A percentile compares a stretch with the other conserved stretches of the same genome.
Conservation (phyloP, 1,140 invertebrate genomes). For the Chrysomallon squamiferum region DNA sequence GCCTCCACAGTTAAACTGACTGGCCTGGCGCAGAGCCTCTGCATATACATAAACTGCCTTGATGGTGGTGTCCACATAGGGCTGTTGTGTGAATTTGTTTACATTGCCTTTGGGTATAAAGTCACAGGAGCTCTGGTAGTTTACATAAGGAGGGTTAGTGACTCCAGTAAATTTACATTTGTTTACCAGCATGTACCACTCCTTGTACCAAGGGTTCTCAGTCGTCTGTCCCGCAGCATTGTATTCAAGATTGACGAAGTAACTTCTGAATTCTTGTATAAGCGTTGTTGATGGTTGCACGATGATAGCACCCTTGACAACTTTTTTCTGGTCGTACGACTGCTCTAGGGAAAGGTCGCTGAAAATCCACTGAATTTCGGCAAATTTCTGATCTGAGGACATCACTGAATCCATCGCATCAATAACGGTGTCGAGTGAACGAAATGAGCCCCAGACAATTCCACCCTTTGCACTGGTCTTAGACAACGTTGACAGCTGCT, state of each 20-base stretch:
- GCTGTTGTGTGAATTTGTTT: slow-evolving; percentile 20
- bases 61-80: slow-evolving; percentile 37
- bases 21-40: slow-evolving; percentile 31
- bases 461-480: slow-evolving; percentile 28
- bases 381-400: slow-evolving; percentile 18
- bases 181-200: slow-evolving; percentile 59
- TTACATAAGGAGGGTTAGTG: neutral
- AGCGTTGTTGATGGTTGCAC: slow-evolving; percentile 29
- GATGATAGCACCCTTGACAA: slow-evolving; percentile 38
- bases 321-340: slow-evolving; percentile 25
- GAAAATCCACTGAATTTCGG: slow-evolving; percentile 45
- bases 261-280: slow-evolving; percentile 43
- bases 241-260: slow-evolving; percentile 50
- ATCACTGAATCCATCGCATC: slow-evolving; percentile 15
- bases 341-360: slow-evolving; percentile 32
- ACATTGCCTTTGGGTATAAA: slow-evolving; percentile 12
- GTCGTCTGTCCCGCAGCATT: slow-evolving; percentile 16
- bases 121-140: slow-evolving; percentile 4
- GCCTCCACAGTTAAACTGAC: slow-evolving; percentile 22
- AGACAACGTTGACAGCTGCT: slow-evolving; percentile 16
- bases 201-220: slow-evolving; percentile 61
- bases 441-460: slow-evolving; percentile 30
- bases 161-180: slow-evolving; percentile 29
- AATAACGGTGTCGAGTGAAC: slow-evolving; percentile 6
- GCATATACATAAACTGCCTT: slow-evolving; percentile 48